Evolutionary conservation across 1,140 invertebrate species (phyloP).

Genomic region (Plectrocnemia conspersa): DNA sequence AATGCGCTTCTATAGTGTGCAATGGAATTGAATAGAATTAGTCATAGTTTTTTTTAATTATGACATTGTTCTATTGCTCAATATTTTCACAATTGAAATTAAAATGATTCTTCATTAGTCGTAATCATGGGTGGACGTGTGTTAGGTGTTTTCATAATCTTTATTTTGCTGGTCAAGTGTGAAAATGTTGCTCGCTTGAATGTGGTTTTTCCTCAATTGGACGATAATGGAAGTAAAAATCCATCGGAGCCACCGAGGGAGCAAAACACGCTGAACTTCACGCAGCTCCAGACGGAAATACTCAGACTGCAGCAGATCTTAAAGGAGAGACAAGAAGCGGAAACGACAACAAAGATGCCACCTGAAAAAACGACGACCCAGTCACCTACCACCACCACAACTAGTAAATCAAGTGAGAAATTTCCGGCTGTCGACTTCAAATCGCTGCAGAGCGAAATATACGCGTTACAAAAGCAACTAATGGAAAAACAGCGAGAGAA

Average conservation of each 20-base stretch:
- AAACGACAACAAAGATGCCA: neutral
- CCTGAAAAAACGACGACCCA: neutral
- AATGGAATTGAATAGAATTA: neutral
- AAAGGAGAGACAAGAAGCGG: neutral
- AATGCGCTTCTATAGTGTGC: constrained; percentile 26
- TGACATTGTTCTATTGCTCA: constrained; percentile 4
- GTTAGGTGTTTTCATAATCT: neutral
- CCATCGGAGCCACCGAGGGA: neutral
- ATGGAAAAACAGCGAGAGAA: constrained; percentile 2
- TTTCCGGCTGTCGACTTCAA: constrained; percentile 2
- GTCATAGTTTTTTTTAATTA: neutral
- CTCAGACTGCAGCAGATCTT: constrained; percentile 17
- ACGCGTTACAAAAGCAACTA: constrained; percentile 24
- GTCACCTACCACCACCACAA: neutral
- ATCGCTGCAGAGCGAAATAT: constrained; percentile 20
- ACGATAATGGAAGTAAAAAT: neutral
- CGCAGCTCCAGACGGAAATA: constrained; percentile 21
- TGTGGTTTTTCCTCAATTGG: constrained; percentile 29
- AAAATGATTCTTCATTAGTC: neutral
- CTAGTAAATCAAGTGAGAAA: neutral
- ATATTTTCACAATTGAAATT: neutral
- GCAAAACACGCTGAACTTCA: constrained; percentile 5
- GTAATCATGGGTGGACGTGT: constrained; percentile 12
- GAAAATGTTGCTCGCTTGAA: constrained; percentile 19
- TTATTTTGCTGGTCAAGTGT: neutral